Evolutionary conservation across 2,797 vertebrate species (phyloP), one percentile per base, ranked within the genome.

Genomic region (Channa striata): DNA sequence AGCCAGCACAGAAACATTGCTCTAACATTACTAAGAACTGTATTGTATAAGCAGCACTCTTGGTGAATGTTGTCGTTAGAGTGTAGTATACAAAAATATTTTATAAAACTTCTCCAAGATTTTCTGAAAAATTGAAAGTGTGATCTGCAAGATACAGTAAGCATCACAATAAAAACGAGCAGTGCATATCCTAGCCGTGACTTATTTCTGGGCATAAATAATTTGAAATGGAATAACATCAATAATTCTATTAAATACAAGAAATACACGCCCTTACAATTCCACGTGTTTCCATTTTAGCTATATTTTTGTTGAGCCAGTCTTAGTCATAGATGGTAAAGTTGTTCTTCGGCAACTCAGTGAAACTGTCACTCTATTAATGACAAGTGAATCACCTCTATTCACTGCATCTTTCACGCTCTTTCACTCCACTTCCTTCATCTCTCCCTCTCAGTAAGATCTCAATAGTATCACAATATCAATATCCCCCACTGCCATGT

Each of bases 381-480:
- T 61, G 49, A 44, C 21, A 56, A 52, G n/a, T 59, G 57, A 84
- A 74, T 60, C 60, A 40, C 8, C 16, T 14, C 20, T 47, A 23
- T 10, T 46, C 30, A 0, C 36, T 50, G 54, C 34, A 10, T 51
- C 39, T 37, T 44, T 40, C 30, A 23, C 36, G 34, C 14, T 72
- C 23, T 58, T 19, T 47, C 21, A 20, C 23, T 54, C 33, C 17
- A 34, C 66, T 56, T 43, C 30, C 6, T 13, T 43, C 43, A 25
- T 68, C 17, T 67, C 25, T 52, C 14, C n/a, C 43, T 44, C 50
- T 59, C 30, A 57, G n/a, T n/a, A 10, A 40, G 10, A 20, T 25
- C 19, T 25, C 6, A 42, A 65, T 25, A 21, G 7, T 17, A 46
- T 75, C 57, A 60, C 10, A 20, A 16, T 39, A 11, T 46, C 12